These are phyloP conservation scores for Collichthys lucidus DNA, from an alignment of 2,113 vertebrate genomes.

Conservation along the genomic window DNA sequence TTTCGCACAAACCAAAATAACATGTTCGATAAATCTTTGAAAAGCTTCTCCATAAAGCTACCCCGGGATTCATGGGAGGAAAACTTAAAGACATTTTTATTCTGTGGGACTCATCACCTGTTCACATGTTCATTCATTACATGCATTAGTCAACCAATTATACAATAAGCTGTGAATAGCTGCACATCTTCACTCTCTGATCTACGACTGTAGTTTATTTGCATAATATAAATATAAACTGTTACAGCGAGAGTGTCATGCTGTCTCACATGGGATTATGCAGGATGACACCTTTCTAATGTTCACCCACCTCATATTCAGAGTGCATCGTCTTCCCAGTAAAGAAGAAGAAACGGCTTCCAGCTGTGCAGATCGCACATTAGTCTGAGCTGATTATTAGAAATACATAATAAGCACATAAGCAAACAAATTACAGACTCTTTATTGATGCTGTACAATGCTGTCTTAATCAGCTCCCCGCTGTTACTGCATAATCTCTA, in stretches of 20 bases:
- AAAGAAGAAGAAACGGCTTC: background rate
- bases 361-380: conserved; percentile 18
- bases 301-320: background rate
- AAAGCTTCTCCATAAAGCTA: conserved; percentile 13
- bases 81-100: conserved; percentile 6
- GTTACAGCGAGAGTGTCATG: background rate
- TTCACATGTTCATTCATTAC: conserved; percentile 40
- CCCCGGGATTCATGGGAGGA: background rate
- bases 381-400: background rate
- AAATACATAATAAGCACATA: conserved; percentile 18
- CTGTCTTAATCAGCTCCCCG: background rate
- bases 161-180: conserved; percentile 46
- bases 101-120: background rate
- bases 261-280: conserved; percentile 26
- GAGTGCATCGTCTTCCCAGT: background rate
- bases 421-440: conserved; percentile 12
- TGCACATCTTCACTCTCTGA: conserved; percentile 39
- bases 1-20: conserved; percentile 44
- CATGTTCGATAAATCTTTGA: conserved; percentile 24
- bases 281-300: conserved; percentile 37
- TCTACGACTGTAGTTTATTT: conserved; percentile 47
- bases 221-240: conserved; percentile 51
- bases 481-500: background rate
- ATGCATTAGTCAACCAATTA: conserved; percentile 55
- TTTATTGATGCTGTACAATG: conserved; percentile 19